Conservation (phyloP, 2,888 invertebrate genomes). For the Coremacera marginata region DNA sequence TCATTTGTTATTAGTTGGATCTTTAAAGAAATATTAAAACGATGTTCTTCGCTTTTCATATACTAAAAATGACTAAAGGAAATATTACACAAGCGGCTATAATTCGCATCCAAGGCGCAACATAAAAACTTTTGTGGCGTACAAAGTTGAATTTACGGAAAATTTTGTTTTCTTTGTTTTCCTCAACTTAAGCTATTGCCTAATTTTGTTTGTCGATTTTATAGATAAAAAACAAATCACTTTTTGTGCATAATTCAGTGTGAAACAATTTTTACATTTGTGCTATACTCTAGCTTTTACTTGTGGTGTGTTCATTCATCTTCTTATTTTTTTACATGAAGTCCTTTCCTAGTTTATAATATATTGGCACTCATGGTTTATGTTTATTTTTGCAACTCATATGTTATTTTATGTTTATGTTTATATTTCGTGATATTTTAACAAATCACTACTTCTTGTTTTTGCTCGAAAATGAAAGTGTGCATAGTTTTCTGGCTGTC, state of each 20-base stretch:
- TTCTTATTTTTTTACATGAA: not conserved
- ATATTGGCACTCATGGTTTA: not conserved
- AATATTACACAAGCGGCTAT: not conserved
- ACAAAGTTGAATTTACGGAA: not conserved
- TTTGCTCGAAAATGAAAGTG: not conserved
- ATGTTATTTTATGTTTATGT: not conserved
- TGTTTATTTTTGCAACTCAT: not conserved
- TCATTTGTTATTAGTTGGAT: not conserved
- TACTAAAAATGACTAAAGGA: not conserved
- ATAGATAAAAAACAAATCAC: not conserved
- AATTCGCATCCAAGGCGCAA: not conserved
- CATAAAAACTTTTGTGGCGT: not conserved
- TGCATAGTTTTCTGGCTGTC: not conserved
- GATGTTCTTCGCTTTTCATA: not conserved
- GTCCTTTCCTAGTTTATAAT: not conserved
- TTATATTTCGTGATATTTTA: not conserved
- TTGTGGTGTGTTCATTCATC: not conserved
- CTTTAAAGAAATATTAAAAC: not conserved
- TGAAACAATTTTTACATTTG: not conserved
- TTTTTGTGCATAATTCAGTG: not conserved
- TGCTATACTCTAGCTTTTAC: too few relatives aligned
- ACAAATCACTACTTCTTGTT: not conserved
- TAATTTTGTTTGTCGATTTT: too few relatives aligned
- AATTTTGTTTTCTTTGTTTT: not conserved
- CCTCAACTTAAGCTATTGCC: too few relatives aligned